phyloP scores from a whole-genome alignment of 2,797 vertebrate genomes.

The Megalops cyprinoides region DNA sequence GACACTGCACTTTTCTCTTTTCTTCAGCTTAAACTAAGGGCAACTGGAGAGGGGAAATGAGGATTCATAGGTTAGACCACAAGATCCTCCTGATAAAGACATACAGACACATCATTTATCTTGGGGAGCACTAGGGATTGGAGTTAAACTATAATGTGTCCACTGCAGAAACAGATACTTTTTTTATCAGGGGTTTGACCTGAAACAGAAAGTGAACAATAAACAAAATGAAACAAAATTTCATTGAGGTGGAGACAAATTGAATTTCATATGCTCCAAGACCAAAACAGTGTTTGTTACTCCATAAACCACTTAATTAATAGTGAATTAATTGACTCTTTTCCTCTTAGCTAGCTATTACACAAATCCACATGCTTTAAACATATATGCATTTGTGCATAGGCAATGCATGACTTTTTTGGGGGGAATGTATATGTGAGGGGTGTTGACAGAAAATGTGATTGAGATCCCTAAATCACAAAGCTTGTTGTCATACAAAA shows the following conservation, averaged over 20 bases:
- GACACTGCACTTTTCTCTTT: conserved; percentile 5
- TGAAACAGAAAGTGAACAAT: conserved; percentile 9
- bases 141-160: conserved; percentile 38
- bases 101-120: conserved; percentile 47
- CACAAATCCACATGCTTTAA: background rate
- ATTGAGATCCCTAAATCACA: background rate
- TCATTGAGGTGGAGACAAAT: too few relatives aligned
- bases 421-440: background rate
- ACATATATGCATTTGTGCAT: conserved; percentile 1
- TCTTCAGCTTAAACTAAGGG: conserved; percentile 32
- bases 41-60: conserved; percentile 39
- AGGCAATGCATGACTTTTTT: too few relatives aligned
- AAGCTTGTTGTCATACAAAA: too few relatives aligned
- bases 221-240: too few relatives aligned
- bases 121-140: conserved; percentile 36
- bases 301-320: background rate
- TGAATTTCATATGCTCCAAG: background rate
- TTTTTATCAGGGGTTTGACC: conserved; percentile 24
- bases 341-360: background rate
- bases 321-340: background rate
- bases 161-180: conserved; percentile 40
- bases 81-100: conserved; percentile 51
- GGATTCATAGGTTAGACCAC: conserved; percentile 42
- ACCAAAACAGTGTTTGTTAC: background rate
- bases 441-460: background rate